Evolutionary conservation across 2,888 invertebrate species (phyloP).

Genomic region (Hydriomena furcata): DNA sequence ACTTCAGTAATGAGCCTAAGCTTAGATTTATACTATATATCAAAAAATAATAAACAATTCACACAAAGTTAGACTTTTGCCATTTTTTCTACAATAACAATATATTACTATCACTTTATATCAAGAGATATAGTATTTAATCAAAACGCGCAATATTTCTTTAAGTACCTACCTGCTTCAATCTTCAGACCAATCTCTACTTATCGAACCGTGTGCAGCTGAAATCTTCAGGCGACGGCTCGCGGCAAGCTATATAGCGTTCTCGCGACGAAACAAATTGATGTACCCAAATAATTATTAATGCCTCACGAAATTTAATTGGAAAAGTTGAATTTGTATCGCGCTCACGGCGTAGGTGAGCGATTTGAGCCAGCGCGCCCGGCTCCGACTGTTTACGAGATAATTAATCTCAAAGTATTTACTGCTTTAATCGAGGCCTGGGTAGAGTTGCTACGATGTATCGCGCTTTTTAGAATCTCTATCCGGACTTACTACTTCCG

Average conservation of each 20-base stretch:
- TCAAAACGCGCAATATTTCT: no score
- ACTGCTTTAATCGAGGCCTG: slow-evolving; percentile 82
- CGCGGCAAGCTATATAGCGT: slow-evolving; percentile 63
- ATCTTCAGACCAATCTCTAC: slow-evolving; percentile 45
- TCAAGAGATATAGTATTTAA: no score
- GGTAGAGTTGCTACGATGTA: slow-evolving; percentile 27
- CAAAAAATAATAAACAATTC: no score
- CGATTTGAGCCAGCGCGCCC: slow-evolving; percentile 71
- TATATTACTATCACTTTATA: no score
- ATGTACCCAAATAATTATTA: slow-evolving; percentile 85
- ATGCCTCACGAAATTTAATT: slow-evolving; percentile 85
- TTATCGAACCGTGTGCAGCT: slow-evolving; percentile 35
- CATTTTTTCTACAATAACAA: no score
- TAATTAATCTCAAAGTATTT: slow-evolving; percentile 84
- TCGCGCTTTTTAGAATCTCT: background rate
- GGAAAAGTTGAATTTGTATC: slow-evolving; percentile 85
- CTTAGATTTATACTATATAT: no score
- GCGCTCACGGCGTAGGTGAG: slow-evolving; percentile 82
- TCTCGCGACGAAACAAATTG: slow-evolving; percentile 82
- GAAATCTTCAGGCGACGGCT: slow-evolving; percentile 57
- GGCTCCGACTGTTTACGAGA: slow-evolving; percentile 81
- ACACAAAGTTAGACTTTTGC: no score
- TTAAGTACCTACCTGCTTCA: background rate
- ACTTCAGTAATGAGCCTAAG: no score
- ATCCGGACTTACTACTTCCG: no score